Evolutionary conservation across 1,140 invertebrate species (phyloP), one percentile per base, ranked within the genome.

Genomic region (Goniozus legneri): DNA sequence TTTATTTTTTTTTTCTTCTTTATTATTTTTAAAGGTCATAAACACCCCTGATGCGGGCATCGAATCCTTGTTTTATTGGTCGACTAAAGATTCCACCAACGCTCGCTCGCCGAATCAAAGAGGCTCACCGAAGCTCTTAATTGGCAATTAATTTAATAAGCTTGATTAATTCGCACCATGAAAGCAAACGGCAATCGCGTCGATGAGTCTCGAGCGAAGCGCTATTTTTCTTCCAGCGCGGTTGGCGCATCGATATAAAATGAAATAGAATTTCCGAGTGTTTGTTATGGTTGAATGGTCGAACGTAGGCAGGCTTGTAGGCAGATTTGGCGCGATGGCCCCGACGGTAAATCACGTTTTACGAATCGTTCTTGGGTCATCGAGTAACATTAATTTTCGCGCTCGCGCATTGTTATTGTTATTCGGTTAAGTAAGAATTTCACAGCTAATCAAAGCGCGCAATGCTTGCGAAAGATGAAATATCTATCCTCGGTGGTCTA

Each of bases 81-180:
- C 18, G 16, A 36, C 30, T 51, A 47, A 37, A 33, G 49, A 21
- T 15, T 15, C 14, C 30, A 15, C 12, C 19, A 2, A n/a, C 15
- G 15, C 24, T 37, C 32, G 37, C 8, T 37, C 22, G 15, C 21
- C 42, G 22, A 20, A 43, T 43, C 20, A 30, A 31, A 47, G 24
- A 2, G 35, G 46, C 22, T 24, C 48, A 20, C 20, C 14, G 3
- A 13, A 13, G 22, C 16, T 33, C 22, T 33, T 59, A 60, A 60
- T 60, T 53, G 58, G 38, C 57, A 50, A 47, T 53, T 56, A 56
- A 56, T 60, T 60, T 60, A 54, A 56, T 55, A 55, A 58, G 35
- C 38, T 55, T 45, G 44, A 37, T 33, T 44, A 52, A 58, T 60
- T 27, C 4, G 10, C 24, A 10, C 24, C 24, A 27, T 10, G 24